phyloP scores from a whole-genome alignment of 2,113 vertebrate species.

The Melanerpes formicivorus region DNA sequence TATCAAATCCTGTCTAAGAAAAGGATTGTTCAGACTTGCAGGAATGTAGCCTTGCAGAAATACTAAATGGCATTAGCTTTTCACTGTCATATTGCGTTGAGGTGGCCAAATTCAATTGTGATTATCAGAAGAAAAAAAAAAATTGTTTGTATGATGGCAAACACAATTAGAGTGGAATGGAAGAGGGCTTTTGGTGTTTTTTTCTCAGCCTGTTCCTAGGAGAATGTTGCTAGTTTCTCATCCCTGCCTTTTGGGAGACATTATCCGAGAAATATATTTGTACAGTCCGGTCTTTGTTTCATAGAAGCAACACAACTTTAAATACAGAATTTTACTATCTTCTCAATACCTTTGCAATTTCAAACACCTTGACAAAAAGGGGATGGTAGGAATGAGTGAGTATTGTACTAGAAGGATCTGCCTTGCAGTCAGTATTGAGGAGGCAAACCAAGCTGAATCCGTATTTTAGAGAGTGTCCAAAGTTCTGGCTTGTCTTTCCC shows the following conservation, averaged over 20 bases:
- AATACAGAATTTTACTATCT: neutral
- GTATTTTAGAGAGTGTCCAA: neutral
- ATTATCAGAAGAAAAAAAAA: neutral
- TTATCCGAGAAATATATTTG: neutral
- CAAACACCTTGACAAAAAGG: neutral
- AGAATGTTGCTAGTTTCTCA: neutral
- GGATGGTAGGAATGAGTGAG: neutral
- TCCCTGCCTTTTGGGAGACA: neutral
- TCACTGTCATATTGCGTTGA: neutral
- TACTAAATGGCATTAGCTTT: neutral
- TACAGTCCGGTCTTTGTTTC: neutral
- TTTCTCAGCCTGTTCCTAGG: neutral
- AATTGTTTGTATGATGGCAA: too few species aligned
- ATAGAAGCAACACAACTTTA: neutral
- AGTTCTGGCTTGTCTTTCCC: neutral
- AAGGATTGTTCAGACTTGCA: neutral
- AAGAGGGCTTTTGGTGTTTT: neutral
- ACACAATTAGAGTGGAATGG: neutral
- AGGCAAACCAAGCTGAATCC: neutral
- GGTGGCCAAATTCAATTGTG: neutral
- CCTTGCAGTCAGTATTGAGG: neutral
- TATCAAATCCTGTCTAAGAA: slow-evolving; percentile 49
- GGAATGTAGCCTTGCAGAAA: neutral
- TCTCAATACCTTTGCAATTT: neutral
- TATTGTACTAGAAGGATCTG: neutral